Evolutionary conservation across 2,888 invertebrate genomes (phyloP).

Genomic region (Timema cristinae): DNA sequence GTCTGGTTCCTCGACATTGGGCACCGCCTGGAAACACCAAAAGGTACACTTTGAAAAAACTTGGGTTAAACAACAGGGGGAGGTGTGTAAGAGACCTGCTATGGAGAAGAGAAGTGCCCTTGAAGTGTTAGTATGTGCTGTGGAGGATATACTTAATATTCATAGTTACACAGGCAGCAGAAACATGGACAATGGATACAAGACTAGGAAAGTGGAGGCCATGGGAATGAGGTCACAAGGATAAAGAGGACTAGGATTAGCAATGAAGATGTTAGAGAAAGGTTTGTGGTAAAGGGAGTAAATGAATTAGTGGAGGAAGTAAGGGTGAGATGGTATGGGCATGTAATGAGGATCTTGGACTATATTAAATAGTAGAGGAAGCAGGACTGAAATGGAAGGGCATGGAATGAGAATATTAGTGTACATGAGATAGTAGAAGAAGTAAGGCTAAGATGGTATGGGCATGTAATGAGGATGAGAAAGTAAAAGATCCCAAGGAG

Average conservation of each 20-base stretch:
- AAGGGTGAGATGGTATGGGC: no score
- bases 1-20: constrained; percentile 81
- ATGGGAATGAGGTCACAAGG: not conserved
- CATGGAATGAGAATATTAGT: no score
- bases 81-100: no score
- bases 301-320: not conserved
- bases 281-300: not conserved
- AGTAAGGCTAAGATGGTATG: no score
- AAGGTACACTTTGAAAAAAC: constrained; percentile 57
- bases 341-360: no score
- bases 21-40: constrained; percentile 36
- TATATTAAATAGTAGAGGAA: no score
- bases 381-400: no score
- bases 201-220: no score
- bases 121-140: not conserved
- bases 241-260: not conserved
- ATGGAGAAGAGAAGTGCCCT: no score
- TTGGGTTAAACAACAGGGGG: no score
- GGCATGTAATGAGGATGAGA: not conserved
- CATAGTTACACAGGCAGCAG: not conserved
- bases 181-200: no score
- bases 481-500: not conserved
- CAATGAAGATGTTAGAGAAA: not conserved
- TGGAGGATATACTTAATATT: not conserved
- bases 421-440: no score